phyloP scores from a whole-genome alignment of 2,113 vertebrate species.

The Zeus faber region DNA sequence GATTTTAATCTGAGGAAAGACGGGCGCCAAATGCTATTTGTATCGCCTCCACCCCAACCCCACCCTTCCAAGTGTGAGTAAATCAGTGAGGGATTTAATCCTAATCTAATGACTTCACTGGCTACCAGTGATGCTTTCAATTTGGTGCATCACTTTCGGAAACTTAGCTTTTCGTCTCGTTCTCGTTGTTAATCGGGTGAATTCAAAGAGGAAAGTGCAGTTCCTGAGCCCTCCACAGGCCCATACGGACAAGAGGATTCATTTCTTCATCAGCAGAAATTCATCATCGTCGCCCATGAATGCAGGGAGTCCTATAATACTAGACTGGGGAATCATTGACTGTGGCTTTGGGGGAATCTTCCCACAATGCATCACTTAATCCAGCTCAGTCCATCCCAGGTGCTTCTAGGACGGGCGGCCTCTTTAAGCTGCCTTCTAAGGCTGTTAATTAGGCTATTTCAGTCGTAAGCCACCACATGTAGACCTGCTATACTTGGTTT shows the following conservation, averaged over 20 bases:
- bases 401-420: slow-evolving; percentile 64
- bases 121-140: slow-evolving; percentile 44
- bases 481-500: slow-evolving; percentile 59
- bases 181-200: background rate
- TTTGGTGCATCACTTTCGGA: slow-evolving; percentile 34
- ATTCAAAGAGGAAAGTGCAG: too few relatives aligned
- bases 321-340: slow-evolving; percentile 26
- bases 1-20: slow-evolving; percentile 73
- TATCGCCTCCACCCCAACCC: slow-evolving; percentile 51
- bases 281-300: too few relatives aligned
- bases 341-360: slow-evolving; percentile 40
- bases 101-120: slow-evolving; percentile 72
- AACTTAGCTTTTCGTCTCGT: slow-evolving; percentile 20
- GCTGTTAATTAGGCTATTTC: slow-evolving; percentile 76
- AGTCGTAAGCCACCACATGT: slow-evolving; percentile 51
- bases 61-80: slow-evolving; percentile 56
- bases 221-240: too few relatives aligned
- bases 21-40: slow-evolving; percentile 67
- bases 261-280: too few relatives aligned
- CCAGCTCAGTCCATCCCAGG: slow-evolving; percentile 66
- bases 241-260: too few relatives aligned
- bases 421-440: slow-evolving; percentile 71
- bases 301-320: slow-evolving; percentile 1
- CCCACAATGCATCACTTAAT: slow-evolving; percentile 56
- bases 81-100: slow-evolving; percentile 69